These are phyloP conservation scores for Acipenser transmontanus DNA, from an alignment of 2,797 vertebrate genomes.

Conservation along the genomic window DNA sequence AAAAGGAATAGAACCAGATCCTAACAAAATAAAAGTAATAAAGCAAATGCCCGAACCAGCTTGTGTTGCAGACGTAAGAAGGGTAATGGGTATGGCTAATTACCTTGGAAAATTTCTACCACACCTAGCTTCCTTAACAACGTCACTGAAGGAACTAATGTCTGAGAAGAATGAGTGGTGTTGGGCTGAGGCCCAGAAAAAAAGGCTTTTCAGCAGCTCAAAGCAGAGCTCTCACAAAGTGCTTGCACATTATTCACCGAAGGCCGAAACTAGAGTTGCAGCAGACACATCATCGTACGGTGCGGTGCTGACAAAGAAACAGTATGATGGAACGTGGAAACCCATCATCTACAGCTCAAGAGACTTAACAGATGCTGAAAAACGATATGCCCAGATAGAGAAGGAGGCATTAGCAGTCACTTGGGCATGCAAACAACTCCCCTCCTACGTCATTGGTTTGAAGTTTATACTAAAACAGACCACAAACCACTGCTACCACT, in stretches of 20 bases:
- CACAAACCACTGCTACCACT: slow-evolving; percentile 17
- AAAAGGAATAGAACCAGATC: too few relatives aligned
- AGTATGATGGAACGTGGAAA: background rate
- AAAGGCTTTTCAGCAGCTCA: background rate
- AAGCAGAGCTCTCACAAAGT: background rate
- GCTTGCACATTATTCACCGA: background rate
- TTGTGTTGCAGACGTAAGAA: too few relatives aligned
- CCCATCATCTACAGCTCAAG: background rate
- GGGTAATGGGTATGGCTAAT: too few relatives aligned
- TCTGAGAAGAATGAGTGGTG: background rate
- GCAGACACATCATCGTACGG: background rate
- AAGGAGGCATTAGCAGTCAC: too few relatives aligned
- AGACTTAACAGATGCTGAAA: background rate
- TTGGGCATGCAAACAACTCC: too few relatives aligned
- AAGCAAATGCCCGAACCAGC: too few relatives aligned
- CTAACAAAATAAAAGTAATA: too few relatives aligned
- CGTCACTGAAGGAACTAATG: background rate
- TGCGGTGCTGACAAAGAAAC: background rate
- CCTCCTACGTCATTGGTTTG: too few relatives aligned
- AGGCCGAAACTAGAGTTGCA: background rate
- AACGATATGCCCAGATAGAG: too few relatives aligned
- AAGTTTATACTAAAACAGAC: background rate
- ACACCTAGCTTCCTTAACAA: too few relatives aligned
- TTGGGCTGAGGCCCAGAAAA: background rate
- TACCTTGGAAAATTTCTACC: too few relatives aligned